A percentile compares a stretch with the other conserved stretches of the same genome.
These are phyloP conservation scores for Globodera rostochiensis DNA, from an alignment of 1,140 invertebrate genomes.

Conservation along the genomic window DNA sequence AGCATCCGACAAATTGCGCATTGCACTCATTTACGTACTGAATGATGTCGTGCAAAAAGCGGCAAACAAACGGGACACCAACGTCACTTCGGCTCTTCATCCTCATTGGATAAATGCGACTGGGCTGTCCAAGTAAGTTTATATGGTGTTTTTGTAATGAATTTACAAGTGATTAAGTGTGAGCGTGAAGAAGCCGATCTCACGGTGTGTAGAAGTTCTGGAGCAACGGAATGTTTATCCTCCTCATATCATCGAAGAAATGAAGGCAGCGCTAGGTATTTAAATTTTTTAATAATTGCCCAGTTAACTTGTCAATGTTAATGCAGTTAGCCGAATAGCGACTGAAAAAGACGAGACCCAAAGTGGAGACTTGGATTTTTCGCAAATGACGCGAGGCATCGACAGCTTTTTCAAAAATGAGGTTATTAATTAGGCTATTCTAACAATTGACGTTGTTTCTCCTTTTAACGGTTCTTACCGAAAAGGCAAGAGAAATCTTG, in stretches of 20 bases:
- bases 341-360: slow-evolving; percentile 31
- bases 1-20: slow-evolving; percentile 47
- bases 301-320: neutral
- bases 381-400: slow-evolving; percentile 32
- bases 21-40: slow-evolving; percentile 57
- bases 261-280: slow-evolving; percentile 49
- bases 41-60: slow-evolving; percentile 63
- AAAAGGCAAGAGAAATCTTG: slow-evolving; percentile 46
- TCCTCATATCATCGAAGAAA: slow-evolving; percentile 50
- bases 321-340: slow-evolving; percentile 29
- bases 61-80: slow-evolving; percentile 44
- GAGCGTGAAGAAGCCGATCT: slow-evolving; percentile 52
- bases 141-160: too few species aligned
- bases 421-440: slow-evolving; percentile 4
- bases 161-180: slow-evolving; percentile 30
- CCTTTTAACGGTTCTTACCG: slow-evolving; percentile 29
- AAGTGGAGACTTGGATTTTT: slow-evolving; percentile 35
- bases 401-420: slow-evolving; percentile 38
- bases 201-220: slow-evolving; percentile 58
- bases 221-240: slow-evolving; percentile 43
- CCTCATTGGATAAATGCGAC: slow-evolving; percentile 54
- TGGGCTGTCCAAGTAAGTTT: slow-evolving; percentile 37
- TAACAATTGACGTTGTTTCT: neutral
- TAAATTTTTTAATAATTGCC: neutral
- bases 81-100: slow-evolving; percentile 53